Base-by-base conservation (phyloP, 2,888 invertebrate species). In the Eupithecia tripunctaria region DNA sequence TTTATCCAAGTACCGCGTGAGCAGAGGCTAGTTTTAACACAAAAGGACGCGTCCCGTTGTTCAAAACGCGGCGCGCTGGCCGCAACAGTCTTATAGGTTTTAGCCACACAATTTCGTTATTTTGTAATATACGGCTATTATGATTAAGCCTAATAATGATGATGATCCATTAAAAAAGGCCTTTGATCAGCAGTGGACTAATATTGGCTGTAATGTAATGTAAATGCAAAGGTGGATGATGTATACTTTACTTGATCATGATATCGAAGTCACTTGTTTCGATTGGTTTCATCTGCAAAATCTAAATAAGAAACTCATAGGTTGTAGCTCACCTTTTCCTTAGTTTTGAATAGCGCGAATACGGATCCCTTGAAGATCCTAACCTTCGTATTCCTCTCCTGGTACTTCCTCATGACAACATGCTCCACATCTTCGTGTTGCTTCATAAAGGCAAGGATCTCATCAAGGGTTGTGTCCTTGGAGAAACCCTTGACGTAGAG, bases 401-500 rank as follows among this genome's bases (percentile, higher is more conserved):
- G 88, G 80, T 95, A 96, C 72, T 84, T 89, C 71, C 96, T 95
- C 95, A 96, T 96, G 2, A 94, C 94, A 15, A 98, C 92, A 81
- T 97, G 96, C 67, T 97, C 96, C 0, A 96, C 95, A 60, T 95
- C 94, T 0, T 97, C 97, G 85, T 95, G 96, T 18, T 95, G 90
- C 76, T 95, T 95, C 83, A 98, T 96, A 89, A 96, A 98, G 70
- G 95, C 95, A 68, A 98, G 95, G 7, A 98, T 89, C 7, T 96
- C 95, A 79, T 97, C 97, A 41, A 98, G 93, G 0, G 92, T 88
- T 8, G 95, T 95, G 76, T 95, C 96, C 83, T 96, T 95, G 0
- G 97, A 96, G 83, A 98, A 98, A 7, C 98, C 98, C 95, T 99
- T 99, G 67, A 96, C 96, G 85, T 99, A 99, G 21, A 98, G 95